Evolutionary conservation across 2,888 invertebrate species (phyloP), one percentile per base, ranked within the genome.

Genomic region (Apotomis turbidana): DNA sequence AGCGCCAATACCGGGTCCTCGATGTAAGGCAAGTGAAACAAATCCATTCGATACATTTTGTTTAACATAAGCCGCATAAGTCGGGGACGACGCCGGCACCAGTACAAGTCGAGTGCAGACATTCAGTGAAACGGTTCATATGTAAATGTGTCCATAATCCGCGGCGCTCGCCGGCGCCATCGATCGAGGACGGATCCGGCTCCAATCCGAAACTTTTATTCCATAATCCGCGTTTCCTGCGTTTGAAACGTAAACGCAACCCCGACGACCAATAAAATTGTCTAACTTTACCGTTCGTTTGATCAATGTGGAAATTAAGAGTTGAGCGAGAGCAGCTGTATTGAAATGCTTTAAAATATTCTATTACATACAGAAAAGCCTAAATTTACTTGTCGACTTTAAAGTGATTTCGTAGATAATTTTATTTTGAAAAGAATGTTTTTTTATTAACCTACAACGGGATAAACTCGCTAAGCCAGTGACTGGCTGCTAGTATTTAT

Each of bases 81-180:
- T 81, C 79, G 78, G 76, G 76, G 77, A 78, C 75, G 76, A 80
- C 81, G 78, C 79, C 77, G 84, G 83, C 85, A 85, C 85, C 85
- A 85, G 86, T 85, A 88, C 84, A 82, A 86, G 85, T 84, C 82
- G 83, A 85, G 82, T 90, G 87, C 88, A 89, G 82, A 86, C 86
- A 83, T 86, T 89, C 88, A 85, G 85, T 86, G 87, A 88, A 90
- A 88, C 90, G 90, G 88, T 91, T 90, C 91, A 86, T 87, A 92
- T 92, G 92, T 91, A 92, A 91, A 92, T 92, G 84, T 85, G 79
- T 74, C 83, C 79, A 87, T 91, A 92, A 92, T 91, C 92, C 90
- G 88, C 84, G 83, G 81, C 85, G 86, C 84, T 86, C 81, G 78
- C 81, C 70, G 78, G 79, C 83, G 86, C 81, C 88, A 88, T 86